Percentiles rank a stretch among this genome's conserved stretches.
These are phyloP conservation scores for Bombus consobrinus DNA, from an alignment of 1,140 invertebrate species.

Conservation along the genomic window DNA sequence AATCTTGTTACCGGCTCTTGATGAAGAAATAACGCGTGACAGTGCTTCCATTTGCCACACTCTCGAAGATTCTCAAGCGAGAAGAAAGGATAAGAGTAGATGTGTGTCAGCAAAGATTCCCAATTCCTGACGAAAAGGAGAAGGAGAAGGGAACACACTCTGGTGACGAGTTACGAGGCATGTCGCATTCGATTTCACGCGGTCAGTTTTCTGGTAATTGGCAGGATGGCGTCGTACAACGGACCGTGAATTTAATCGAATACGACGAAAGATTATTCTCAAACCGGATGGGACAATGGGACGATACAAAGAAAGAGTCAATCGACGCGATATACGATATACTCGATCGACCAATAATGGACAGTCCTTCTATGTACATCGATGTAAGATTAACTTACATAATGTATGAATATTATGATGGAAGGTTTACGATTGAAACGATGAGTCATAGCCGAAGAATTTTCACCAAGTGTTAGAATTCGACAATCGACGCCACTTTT, in stretches of 20 bases:
- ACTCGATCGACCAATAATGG: slow-evolving; percentile 36
- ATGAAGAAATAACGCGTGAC: slow-evolving; percentile 9
- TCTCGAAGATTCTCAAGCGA: neutral
- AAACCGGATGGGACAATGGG: slow-evolving; percentile 23
- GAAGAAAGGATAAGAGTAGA: neutral
- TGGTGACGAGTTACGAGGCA: slow-evolving; percentile 28
- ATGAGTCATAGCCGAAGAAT: slow-evolving; percentile 48
- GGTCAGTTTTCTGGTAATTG: slow-evolving; percentile 49
- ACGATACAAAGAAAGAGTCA: slow-evolving; percentile 39
- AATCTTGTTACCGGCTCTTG: neutral
- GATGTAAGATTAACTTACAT: slow-evolving; percentile 54
- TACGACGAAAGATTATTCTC: slow-evolving; percentile 29
- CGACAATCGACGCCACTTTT: slow-evolving; percentile 5
- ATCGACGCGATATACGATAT: slow-evolving; percentile 21
- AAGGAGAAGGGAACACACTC: neutral
- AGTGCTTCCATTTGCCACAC: neutral
- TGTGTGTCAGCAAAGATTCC: slow-evolving; percentile 33
- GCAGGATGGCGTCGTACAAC: slow-evolving; percentile 8
- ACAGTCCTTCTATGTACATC: slow-evolving; percentile 41
- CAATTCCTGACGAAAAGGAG: slow-evolving; percentile 26
- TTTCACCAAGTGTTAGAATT: slow-evolving; percentile 5
- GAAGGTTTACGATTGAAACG: slow-evolving; percentile 9
- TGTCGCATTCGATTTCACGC: slow-evolving; percentile 52
- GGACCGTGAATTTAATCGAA: slow-evolving; percentile 42
- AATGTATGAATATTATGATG: slow-evolving; percentile 51